Percentiles rank a stretch among this genome's conserved stretches.
Conservation (phyloP, 2,113 vertebrate species). For the Lynx canadensis region DNA sequence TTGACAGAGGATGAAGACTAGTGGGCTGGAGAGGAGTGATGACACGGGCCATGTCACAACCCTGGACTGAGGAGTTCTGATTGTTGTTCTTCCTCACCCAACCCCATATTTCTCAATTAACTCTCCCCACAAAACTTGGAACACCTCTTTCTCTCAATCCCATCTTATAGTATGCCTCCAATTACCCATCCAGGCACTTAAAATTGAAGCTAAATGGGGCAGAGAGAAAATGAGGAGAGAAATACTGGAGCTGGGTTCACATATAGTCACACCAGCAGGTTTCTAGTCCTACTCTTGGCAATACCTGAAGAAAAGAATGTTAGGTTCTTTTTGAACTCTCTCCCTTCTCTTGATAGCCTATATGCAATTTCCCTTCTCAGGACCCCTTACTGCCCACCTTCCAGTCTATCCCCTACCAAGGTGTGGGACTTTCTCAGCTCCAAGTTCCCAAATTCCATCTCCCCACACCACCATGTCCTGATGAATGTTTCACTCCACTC, state of each 20-base stretch:
- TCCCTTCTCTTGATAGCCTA: not conserved
- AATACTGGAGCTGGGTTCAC: not conserved
- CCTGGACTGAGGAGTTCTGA: not conserved
- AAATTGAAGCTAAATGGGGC: not conserved
- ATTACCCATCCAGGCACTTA: not conserved
- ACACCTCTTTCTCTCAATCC: constrained; percentile 7
- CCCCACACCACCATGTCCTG: constrained; percentile 56
- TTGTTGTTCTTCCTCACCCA: not conserved
- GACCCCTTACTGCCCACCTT: constrained; percentile 2
- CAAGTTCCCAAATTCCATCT: constrained; percentile 63
- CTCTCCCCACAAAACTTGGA: constrained; percentile 22
- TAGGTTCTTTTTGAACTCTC: not conserved
- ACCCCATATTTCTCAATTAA: constrained; percentile 5
- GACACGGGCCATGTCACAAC: not conserved
- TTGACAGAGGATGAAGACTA: constrained; percentile 34
- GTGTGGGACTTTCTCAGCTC: constrained; percentile 65
- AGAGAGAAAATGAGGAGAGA: not conserved
- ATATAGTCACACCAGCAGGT: not conserved
- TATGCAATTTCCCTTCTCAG: not conserved
- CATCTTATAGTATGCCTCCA: not conserved
- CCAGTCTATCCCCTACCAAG: constrained; percentile 1
- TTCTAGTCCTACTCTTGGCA: constrained; percentile 11
- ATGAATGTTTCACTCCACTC: constrained; percentile 61
- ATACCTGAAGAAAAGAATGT: not conserved
- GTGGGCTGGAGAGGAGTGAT: not conserved